A percentile compares a stretch with the other conserved stretches of the same genome.
Conservation (phyloP, 2,888 invertebrate species). For the Cephus spinipes region DNA sequence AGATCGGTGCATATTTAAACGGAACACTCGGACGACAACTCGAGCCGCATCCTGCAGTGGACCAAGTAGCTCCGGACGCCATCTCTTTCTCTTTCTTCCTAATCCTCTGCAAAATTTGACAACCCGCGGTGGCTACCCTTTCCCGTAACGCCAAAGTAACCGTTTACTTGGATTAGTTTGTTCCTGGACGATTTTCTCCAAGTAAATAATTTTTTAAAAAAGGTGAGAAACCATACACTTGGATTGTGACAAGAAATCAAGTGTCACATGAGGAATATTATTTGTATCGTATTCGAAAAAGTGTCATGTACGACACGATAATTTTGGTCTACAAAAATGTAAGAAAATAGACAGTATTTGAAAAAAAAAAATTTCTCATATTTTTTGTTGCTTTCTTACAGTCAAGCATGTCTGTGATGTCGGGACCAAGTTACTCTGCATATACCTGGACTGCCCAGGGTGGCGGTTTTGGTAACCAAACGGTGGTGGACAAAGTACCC, state of each 20-base stretch:
- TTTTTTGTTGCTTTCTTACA: slow-evolving; percentile 19
- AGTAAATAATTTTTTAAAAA: slow-evolving; percentile 38
- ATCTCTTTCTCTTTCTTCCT: slow-evolving; percentile 30
- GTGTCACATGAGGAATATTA: not conserved
- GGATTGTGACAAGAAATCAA: not conserved
- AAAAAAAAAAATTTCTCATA: not conserved
- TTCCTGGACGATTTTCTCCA: slow-evolving; percentile 58
- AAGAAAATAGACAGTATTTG: not conserved
- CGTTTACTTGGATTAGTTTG: slow-evolving; percentile 58
- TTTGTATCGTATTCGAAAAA: not conserved
- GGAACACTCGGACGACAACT: slow-evolving; percentile 37
- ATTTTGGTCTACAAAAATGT: slow-evolving; percentile 21
- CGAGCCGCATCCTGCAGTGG: slow-evolving; percentile 62
- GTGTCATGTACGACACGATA: not conserved
- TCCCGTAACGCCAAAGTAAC: slow-evolving; percentile 24
- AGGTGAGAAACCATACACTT: slow-evolving; percentile 29
- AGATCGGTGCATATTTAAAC: slow-evolving; percentile 54
- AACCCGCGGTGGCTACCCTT: slow-evolving; percentile 37
- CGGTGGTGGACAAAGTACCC: slow-evolving; percentile 83
- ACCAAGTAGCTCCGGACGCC: slow-evolving; percentile 44
- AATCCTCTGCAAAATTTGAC: slow-evolving; percentile 43
- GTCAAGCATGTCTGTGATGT: slow-evolving; percentile 65
- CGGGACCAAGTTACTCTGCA: slow-evolving; percentile 68
- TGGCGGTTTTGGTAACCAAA: slow-evolving; percentile 73
- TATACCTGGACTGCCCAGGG: slow-evolving; percentile 59